These are phyloP conservation scores for Centropus bengalensis DNA, from an alignment of 2,113 vertebrate species.

Conservation along the genomic window DNA sequence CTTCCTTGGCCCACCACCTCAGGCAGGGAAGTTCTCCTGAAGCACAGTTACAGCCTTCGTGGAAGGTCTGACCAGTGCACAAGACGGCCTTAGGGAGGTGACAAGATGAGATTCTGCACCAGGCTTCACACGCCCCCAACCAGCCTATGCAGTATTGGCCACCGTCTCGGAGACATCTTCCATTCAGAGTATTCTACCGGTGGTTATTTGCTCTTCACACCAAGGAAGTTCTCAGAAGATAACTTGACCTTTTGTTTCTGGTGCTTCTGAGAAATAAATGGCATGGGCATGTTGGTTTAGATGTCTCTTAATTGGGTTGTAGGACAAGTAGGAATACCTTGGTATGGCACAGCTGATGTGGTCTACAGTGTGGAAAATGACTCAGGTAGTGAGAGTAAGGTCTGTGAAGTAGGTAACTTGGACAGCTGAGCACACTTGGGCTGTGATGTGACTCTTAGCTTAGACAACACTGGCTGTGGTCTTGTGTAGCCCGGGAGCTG, in stretches of 20 bases:
- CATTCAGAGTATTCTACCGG: neutral
- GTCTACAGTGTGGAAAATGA: neutral
- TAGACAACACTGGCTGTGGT: neutral
- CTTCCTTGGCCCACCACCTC: conserved; percentile 95
- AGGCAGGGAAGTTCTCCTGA: conserved; percentile 95
- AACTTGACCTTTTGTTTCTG: conserved; percentile 8
- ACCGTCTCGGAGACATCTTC: neutral
- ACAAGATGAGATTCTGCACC: neutral
- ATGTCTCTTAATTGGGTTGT: conserved; percentile 12
- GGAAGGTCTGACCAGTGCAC: neutral
- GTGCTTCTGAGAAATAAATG: conserved; percentile 54
- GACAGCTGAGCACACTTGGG: neutral
- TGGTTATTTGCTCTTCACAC: neutral
- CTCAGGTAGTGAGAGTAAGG: neutral
- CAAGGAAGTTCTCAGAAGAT: conserved; percentile 11
- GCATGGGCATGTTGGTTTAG: conserved; percentile 20
- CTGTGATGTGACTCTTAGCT: neutral
- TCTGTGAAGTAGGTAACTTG: neutral
- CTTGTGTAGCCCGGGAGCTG: neutral
- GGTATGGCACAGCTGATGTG: neutral
- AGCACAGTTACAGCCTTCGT: neutral
- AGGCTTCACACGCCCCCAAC: neutral
- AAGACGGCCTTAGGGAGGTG: neutral
- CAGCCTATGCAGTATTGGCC: neutral
- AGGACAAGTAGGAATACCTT: neutral